Conservation (phyloP, 2,888 invertebrate genomes). For the Baccha elongata region DNA sequence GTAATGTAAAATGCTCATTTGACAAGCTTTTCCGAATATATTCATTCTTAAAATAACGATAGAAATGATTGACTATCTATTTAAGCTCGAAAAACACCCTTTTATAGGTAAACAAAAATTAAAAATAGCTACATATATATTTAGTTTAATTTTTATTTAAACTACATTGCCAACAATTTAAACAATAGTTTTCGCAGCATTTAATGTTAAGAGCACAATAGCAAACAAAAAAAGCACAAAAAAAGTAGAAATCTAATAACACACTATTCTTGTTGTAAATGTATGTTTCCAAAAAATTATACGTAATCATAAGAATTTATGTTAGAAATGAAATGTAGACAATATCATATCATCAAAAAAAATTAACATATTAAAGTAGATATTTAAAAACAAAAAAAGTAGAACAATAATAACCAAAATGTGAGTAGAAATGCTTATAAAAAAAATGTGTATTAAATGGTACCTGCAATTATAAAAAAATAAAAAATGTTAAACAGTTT, state of each 20-base stretch:
- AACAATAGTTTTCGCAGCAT: constrained; percentile 28
- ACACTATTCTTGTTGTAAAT: constrained; percentile 47
- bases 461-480: constrained; percentile 56
- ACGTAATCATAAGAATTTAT: constrained; percentile 34
- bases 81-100: too few species aligned
- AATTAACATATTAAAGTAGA: not conserved
- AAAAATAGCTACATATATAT: too few species aligned
- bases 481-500: constrained; percentile 35
- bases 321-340: constrained; percentile 55
- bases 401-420: constrained; percentile 37
- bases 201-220: constrained; percentile 32
- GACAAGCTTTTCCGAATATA: too few species aligned
- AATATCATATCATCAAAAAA: constrained; percentile 61
- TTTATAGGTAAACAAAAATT: too few species aligned
- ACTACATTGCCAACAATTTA: constrained; percentile 34
- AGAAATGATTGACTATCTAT: too few species aligned
- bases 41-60: too few species aligned
- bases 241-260: not conserved
- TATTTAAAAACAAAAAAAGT: constrained; percentile 3
- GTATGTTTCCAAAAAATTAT: constrained; percentile 30
- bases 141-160: too few species aligned
- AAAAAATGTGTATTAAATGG: constrained; percentile 57
- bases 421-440: constrained; percentile 50
- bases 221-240: not conserved
- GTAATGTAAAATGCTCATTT: too few species aligned